Percentiles rank a stretch among this genome's conserved stretches.
phyloP scores from a whole-genome alignment of 2,888 invertebrate genomes.

The Phengaris alcon region DNA sequence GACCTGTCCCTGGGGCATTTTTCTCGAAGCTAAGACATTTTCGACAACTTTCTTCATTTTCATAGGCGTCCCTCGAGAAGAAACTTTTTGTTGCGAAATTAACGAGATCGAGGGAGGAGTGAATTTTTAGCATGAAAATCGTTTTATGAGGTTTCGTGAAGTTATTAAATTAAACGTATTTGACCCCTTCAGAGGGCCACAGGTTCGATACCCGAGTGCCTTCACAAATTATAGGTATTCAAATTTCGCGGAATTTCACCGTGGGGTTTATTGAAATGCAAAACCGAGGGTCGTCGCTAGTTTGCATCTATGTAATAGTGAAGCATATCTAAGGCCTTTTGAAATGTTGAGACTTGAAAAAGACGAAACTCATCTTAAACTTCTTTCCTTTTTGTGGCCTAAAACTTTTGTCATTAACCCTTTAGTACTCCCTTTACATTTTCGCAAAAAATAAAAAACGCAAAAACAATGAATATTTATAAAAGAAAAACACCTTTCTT shows the following conservation, averaged over 20 bases:
- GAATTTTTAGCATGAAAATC: conserved; percentile 27
- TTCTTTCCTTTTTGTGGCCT: neutral
- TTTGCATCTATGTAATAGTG: neutral
- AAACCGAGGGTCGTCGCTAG: neutral
- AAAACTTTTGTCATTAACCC: conserved; percentile 6
- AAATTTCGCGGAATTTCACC: conserved; percentile 6
- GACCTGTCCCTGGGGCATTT: conserved; percentile 42
- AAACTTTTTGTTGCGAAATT: conserved; percentile 44
- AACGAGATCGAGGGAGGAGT: conserved; percentile 35
- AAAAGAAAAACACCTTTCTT: conserved; percentile 21
- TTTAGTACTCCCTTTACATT: neutral
- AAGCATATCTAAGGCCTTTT: neutral
- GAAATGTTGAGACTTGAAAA: neutral
- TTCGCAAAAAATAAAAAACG: neutral
- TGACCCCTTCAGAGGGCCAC: neutral
- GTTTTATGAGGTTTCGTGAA: conserved; percentile 19
- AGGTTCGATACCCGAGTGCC: conserved; percentile 13
- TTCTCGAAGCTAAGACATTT: conserved; percentile 42
- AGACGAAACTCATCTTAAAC: neutral
- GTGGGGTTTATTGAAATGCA: conserved; percentile 16
- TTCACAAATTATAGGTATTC: conserved; percentile 1
- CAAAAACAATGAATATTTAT: conserved; percentile 5
- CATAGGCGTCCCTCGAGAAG: conserved; percentile 41
- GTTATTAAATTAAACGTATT: conserved; percentile 16
- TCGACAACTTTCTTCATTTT: conserved; percentile 43